Percentiles rank a stretch among this genome's conserved stretches.
Evolutionary conservation across 2,113 vertebrate genomes (phyloP).

Genomic region (Tyrannus savana): DNA sequence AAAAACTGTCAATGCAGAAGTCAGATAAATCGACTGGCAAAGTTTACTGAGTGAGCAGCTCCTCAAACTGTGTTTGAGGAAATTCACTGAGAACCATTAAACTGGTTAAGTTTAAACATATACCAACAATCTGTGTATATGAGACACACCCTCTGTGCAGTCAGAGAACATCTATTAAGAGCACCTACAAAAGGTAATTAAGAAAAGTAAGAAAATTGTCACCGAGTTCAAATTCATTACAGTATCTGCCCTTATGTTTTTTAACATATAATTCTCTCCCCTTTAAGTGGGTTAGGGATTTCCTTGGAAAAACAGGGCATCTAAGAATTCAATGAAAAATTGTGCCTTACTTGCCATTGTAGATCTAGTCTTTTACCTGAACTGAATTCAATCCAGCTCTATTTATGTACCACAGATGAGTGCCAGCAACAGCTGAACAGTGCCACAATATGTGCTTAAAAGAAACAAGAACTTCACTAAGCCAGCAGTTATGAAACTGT

Average conservation of each 20-base stretch:
- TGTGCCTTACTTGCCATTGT: background rate
- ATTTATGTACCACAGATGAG: background rate
- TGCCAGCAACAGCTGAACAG: background rate
- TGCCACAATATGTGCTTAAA: background rate
- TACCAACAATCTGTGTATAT: background rate
- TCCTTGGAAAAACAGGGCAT: background rate
- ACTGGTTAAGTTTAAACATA: background rate
- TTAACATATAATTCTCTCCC: background rate
- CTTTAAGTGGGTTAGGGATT: background rate
- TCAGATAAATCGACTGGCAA: background rate
- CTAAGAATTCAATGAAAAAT: background rate
- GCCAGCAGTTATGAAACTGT: conserved; percentile 9
- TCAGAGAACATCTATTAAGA: background rate
- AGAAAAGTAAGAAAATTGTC: background rate
- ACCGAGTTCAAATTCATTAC: background rate
- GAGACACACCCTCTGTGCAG: background rate
- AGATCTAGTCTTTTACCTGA: background rate
- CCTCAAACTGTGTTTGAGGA: background rate
- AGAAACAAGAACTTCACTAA: background rate
- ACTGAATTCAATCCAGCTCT: background rate
- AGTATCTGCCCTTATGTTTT: background rate
- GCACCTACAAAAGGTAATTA: background rate
- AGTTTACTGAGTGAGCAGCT: background rate
- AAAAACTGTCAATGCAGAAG: background rate
- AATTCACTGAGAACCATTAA: background rate